Conservation (phyloP, 2,797 vertebrate species). For the Lacerta bilineata region DNA sequence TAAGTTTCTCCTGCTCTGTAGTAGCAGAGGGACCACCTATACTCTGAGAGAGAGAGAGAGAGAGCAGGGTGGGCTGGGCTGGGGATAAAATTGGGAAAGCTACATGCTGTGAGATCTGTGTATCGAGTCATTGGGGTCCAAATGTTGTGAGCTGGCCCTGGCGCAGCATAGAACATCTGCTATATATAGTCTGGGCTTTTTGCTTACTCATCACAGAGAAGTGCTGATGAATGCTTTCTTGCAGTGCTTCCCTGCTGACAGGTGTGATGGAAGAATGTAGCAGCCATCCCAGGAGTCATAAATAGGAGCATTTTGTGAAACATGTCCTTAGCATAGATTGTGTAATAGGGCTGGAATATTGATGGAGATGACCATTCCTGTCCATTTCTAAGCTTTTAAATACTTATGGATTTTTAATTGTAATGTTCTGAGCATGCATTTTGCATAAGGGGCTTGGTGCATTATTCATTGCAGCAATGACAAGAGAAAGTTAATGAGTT, state of each 20-base stretch:
- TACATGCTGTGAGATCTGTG: not conserved
- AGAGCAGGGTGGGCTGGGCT: no score
- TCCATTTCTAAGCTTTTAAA: conserved; percentile 30
- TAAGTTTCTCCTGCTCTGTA: not conserved
- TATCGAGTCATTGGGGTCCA: not conserved
- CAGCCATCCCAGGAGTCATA: not conserved
- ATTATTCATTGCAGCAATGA: conserved; percentile 34
- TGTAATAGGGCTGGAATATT: conserved; percentile 12
- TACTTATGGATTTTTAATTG: conserved; percentile 36
- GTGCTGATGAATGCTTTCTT: not conserved
- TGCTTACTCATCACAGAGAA: conserved; percentile 18
- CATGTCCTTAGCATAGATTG: not conserved
- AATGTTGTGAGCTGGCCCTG: not conserved
- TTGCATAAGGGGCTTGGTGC: conserved; percentile 8
- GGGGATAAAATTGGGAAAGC: no score
- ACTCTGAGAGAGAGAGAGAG: not conserved
- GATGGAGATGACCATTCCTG: conserved; percentile 5
- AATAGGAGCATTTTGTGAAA: conserved; percentile 2
- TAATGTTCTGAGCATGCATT: conserved; percentile 34
- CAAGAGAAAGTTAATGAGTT: conserved; percentile 30
- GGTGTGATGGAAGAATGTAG: not conserved
- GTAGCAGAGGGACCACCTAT: not conserved
- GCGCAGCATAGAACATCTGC: not conserved
- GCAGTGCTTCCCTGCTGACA: not conserved
- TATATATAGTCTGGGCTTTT: not conserved